Evolutionary conservation across 2,113 vertebrate species (phyloP), one percentile per base, ranked within the genome.

Genomic region (Prunella himalayana): DNA sequence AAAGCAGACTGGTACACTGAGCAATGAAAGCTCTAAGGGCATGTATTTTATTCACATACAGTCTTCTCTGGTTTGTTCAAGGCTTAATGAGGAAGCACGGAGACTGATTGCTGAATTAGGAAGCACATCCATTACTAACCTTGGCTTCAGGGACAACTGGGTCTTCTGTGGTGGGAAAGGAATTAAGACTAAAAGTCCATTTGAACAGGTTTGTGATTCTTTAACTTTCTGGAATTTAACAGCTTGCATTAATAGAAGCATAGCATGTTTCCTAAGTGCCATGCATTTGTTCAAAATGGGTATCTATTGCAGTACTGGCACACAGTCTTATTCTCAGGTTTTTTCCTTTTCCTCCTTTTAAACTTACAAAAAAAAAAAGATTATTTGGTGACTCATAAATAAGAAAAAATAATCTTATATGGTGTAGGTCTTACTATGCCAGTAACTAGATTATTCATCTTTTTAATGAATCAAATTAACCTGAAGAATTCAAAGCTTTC

Each of bases 121-220:
- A 72, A 99, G 99, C 93, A 95, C 99, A 0, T 97, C 93, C 7
- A 97, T 99, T 88, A 97, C 24, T 28, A 98, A 88, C 18, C 80
- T 99, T 77, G 98, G 98, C 70, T 99, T 99, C 80, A 98, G 99
- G 94, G 99, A 99, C 95, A 99, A 99, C 98, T 99, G 99, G 99
- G 98, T 99, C 93, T 99, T 99, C 96, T 99, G 99, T 1, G 99
- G 99, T 90, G 99, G 99, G 35, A 99, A 99, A 98, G 99, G 99
- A 84, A 99, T 99, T 96, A 99, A 99, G 97, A 99, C 99, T 35
- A 99, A 99, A 98, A 99, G 98, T 96, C 99, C 99, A 8, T 99
- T 99, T 97, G 99, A 99, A 96, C 99, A 99, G 99, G 99, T 99
- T 91, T 97, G 88, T 82, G 68, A 59, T n/a, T 77, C 33, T 81